Evolutionary conservation across 2,113 vertebrate genomes (phyloP).

Genomic region (Triplophysa tibetana): DNA sequence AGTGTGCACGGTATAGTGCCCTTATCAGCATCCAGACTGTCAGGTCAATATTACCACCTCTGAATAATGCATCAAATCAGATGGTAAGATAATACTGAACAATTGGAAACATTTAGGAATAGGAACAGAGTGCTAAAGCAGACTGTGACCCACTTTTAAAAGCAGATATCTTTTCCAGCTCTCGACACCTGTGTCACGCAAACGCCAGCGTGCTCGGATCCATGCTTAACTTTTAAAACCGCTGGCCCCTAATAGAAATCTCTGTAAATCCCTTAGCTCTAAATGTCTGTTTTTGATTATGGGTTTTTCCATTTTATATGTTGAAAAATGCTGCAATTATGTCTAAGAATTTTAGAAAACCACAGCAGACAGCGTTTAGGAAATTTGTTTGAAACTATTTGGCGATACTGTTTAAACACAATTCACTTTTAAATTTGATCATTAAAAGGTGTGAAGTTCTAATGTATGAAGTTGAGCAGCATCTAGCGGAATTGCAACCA

Average conservation of each 20-base stretch:
- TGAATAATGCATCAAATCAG: slow-evolving; percentile 49
- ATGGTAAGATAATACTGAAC: slow-evolving; percentile 54
- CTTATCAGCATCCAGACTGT: slow-evolving; percentile 53
- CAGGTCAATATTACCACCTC: slow-evolving; percentile 55
- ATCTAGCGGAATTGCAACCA: no score
- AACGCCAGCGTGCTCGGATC: slow-evolving; percentile 56
- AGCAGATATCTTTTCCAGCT: slow-evolving; percentile 53
- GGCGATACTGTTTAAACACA: no score
- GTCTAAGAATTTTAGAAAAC: neutral
- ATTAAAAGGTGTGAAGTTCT: no score
- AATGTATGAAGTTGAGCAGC: no score
- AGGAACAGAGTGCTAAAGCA: slow-evolving; percentile 62
- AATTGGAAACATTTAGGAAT: slow-evolving; percentile 60
- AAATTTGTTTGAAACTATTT: no score
- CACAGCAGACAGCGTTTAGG: no score
- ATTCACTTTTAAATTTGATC: no score
- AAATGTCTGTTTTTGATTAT: neutral
- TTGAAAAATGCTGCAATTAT: neutral
- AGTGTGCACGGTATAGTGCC: slow-evolving; percentile 14
- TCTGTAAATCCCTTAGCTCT: slow-evolving; percentile 1
- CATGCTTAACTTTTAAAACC: slow-evolving; percentile 47
- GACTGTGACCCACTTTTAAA: slow-evolving; percentile 69
- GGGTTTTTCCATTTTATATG: neutral
- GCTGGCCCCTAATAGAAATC: slow-evolving; percentile 18
- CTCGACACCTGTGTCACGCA: slow-evolving; percentile 63